Evolutionary conservation across 2,797 vertebrate genomes (phyloP).

Genomic region (Sternotherus odoratus): DNA sequence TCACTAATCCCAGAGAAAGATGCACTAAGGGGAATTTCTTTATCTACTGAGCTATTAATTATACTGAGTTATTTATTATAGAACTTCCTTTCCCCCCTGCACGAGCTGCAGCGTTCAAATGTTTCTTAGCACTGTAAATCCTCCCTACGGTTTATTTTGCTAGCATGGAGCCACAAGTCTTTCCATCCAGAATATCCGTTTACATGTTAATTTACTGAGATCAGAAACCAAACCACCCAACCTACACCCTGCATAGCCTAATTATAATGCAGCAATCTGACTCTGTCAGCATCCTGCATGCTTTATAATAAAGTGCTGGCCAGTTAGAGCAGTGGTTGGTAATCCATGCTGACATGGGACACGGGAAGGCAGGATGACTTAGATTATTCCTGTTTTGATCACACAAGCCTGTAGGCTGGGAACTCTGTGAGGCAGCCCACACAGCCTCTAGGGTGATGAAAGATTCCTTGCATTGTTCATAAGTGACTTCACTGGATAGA

Average conservation of each 20-base stretch:
- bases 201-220: conserved; percentile 41
- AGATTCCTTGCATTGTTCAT: not conserved
- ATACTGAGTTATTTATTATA: not conserved
- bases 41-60: conserved; percentile 30
- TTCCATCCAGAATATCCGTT: conserved; percentile 56
- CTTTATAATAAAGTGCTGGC: not conserved
- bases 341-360: not conserved
- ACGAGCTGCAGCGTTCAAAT: not conserved
- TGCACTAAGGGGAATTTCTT: not conserved
- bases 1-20: not conserved
- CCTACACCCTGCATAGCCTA: conserved; percentile 27
- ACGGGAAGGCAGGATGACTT: fast-evolving
- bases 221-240: not conserved
- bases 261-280: not conserved
- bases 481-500: not conserved
- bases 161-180: not conserved
- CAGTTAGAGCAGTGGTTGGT: not conserved
- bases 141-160: conserved; percentile 26
- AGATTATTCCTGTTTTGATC: not conserved
- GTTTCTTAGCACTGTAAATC: conserved; percentile 1
- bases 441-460: fast-evolving
- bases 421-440: not conserved
- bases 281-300: not conserved
- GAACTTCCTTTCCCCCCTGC: not conserved
- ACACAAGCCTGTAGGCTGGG: not conserved